Conservation (phyloP, 1,140 invertebrate species). For the Lineus longissimus region DNA sequence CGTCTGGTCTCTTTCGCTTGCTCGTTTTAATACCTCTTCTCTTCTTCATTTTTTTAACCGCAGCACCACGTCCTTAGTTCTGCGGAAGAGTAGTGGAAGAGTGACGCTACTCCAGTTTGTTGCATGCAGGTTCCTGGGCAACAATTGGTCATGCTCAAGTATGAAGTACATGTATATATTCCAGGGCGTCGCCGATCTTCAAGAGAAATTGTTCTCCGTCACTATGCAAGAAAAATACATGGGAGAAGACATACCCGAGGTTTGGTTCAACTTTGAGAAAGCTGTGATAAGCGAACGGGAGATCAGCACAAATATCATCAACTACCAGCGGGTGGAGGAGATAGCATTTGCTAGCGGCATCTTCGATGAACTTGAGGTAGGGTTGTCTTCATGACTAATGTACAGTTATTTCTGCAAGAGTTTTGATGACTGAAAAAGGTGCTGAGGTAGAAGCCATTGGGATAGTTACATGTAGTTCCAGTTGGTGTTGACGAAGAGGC, state of each 20-base stretch:
- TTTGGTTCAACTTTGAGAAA: conserved; percentile 47
- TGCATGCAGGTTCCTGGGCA: not conserved
- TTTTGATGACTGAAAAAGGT: too few species aligned
- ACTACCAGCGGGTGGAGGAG: conserved; percentile 31
- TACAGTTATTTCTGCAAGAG: too few species aligned
- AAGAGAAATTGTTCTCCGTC: conserved; percentile 31
- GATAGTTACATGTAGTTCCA: too few species aligned
- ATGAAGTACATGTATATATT: not conserved
- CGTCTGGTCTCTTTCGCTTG: too few species aligned
- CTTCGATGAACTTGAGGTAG: conserved; percentile 46
- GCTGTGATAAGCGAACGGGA: conserved; percentile 29
- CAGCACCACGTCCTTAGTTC: too few species aligned
- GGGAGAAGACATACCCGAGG: conserved; percentile 48
- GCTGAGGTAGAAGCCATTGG: too few species aligned
- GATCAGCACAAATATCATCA: conserved; percentile 29
- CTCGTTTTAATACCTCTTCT: too few species aligned
- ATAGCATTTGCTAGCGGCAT: conserved; percentile 42
- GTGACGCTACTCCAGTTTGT: not conserved
- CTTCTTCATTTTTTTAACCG: too few species aligned
- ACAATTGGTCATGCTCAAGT: not conserved
- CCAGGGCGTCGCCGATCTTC: conserved; percentile 41
- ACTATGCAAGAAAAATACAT: conserved; percentile 46
- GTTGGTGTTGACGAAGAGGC: too few species aligned
- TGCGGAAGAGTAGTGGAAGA: too few species aligned
- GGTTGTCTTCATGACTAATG: conserved; percentile 6